Base-by-base conservation (phyloP, 2,797 vertebrate species). In the Spea hammondii region DNA sequence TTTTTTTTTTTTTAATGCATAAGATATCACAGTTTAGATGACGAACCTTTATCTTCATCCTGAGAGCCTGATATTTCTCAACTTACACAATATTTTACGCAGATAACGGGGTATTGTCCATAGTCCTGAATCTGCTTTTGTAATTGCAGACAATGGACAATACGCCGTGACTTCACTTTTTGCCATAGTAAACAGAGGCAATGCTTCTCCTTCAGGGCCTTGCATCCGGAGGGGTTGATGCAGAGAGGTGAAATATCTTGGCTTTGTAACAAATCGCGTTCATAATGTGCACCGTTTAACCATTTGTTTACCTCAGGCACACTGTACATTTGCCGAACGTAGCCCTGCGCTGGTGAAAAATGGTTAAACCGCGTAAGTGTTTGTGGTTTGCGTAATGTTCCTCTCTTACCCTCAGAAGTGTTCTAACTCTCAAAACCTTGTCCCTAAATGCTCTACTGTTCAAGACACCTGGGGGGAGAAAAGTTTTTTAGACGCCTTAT, bases 71-170 rank as follows among this genome's bases (percentile, higher is more conserved):
- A 62, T 72, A n/a, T 77, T 49, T 59, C 48, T 62, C 48, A 48
- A n/a, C 59, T 49, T 9, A 5, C 53, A 55, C 13, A 5, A 48
- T 55, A 12, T 8, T 6, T 32, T 53, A 48, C 10, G 44, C 57
- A 13, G 14, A 76, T 46, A 65, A 12, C 76, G 14, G 49, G 44
- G 7, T 50, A 72, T 57, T 57, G 53, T 73, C 7, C 53, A 59
- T 60, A 62, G 13, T 32, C 49, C 70, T 70, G 17, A 70, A 53
- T 54, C 11, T 55, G 50, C 48, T 13, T n/a, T 70, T 62, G 75
- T 53, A 51, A 14, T 12, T 70, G 14, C 47, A 51, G 54, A 70
- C 55, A 77, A 77, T 70, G 17, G 55, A 77, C 53, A 70, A 60
- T 70, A 45, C 45, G 57, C 14, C 47, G 11, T 76, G 65, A 67